A percentile compares a stretch with the other conserved stretches of the same genome.
Conservation (phyloP, 2,113 vertebrate species). For the Petrocephalus zakoni region DNA sequence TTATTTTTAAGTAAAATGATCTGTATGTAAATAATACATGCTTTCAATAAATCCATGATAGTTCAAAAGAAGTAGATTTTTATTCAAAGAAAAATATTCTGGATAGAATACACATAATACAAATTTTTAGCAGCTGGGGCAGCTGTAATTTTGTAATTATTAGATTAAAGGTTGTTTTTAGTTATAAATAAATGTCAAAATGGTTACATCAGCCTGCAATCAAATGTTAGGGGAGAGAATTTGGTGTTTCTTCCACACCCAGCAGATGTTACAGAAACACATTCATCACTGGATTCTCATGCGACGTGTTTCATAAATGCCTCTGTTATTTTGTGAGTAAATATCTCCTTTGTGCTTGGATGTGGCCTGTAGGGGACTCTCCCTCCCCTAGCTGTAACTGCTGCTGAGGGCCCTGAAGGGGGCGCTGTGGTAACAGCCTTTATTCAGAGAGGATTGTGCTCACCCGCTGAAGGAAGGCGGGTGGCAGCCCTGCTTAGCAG, state of each 20-base stretch:
- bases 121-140: not conserved
- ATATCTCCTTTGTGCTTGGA: not conserved
- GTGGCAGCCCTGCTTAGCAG: not conserved
- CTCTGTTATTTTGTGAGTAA: not conserved
- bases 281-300: not conserved
- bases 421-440: not conserved
- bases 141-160: not conserved
- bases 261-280: not conserved
- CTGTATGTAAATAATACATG: not conserved
- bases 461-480: not conserved
- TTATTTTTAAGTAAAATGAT: not conserved
- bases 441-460: not conserved
- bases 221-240: not conserved
- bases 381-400: not conserved
- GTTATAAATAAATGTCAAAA: not conserved
- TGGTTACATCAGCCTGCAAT: not conserved
- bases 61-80: not conserved
- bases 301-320: not conserved
- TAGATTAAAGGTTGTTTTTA: not conserved
- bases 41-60: not conserved
- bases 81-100: not conserved
- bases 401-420: not conserved
- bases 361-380: not conserved
- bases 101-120: not conserved
- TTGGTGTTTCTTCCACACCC: not conserved